A percentile compares a stretch with the other conserved stretches of the same genome.
These are phyloP conservation scores for Labia minor DNA, from an alignment of 2,888 invertebrate genomes.

Conservation along the genomic window DNA sequence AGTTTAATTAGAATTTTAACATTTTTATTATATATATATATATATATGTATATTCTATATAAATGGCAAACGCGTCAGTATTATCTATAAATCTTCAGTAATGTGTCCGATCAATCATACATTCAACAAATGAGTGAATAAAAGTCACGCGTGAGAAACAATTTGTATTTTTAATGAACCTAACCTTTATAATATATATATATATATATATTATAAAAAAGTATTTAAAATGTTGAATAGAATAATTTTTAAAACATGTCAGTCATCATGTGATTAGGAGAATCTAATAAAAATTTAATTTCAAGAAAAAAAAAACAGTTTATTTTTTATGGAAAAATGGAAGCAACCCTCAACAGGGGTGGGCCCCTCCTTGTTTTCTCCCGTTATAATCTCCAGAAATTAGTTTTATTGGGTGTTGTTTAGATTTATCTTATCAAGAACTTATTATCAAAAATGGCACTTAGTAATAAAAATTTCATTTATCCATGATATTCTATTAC, in stretches of 20 bases:
- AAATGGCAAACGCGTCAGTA: too few species aligned
- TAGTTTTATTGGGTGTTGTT: not conserved
- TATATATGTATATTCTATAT: slow-evolving; percentile 13
- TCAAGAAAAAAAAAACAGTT: not conserved
- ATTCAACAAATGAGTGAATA: not conserved
- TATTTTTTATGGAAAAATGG: not conserved
- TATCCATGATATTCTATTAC: not conserved
- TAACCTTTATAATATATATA: not conserved
- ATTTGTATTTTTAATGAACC: not conserved
- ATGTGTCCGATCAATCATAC: not conserved
- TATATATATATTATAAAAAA: too few species aligned
- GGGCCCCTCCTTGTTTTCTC: too few species aligned
- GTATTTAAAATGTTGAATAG: too few species aligned
- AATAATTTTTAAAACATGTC: too few species aligned
- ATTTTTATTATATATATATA: slow-evolving; percentile 17
- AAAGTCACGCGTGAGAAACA: slow-evolving; percentile 1
- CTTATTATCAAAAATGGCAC: not conserved
- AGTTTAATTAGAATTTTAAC: too few species aligned
- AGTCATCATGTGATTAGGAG: not conserved
- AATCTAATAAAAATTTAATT: not conserved
- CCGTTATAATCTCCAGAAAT: too few species aligned
- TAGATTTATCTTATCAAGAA: not conserved
- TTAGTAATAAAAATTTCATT: not conserved
- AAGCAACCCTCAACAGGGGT: too few species aligned
- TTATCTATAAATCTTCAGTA: not conserved